These are phyloP conservation scores for Astropecten irregularis DNA, from an alignment of 53 echinoderm and acorn worm genomes.

Conservation along the genomic window DNA sequence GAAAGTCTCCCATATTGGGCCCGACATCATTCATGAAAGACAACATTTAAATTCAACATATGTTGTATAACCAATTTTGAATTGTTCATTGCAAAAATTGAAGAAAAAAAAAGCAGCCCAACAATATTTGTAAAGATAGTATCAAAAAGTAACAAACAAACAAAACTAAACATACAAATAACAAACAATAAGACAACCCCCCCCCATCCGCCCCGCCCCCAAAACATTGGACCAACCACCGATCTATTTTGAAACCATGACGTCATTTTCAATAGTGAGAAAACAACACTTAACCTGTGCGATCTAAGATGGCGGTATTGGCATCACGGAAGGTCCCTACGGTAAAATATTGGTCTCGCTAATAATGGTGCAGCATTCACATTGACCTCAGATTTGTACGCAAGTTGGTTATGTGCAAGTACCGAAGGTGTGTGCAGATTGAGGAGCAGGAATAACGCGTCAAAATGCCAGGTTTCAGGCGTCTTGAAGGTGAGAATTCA, in stretches of 20 bases:
- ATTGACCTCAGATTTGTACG: background rate
- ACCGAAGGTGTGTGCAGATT: background rate
- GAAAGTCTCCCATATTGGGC: no score
- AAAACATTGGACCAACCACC: constrained; percentile 21
- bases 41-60: no score
- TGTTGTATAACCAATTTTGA: no score
- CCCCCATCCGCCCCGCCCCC: no score
- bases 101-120: no score
- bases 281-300: background rate
- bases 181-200: no score
- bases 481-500: constrained; percentile 9
- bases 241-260: background rate
- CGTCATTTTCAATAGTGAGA: constrained; percentile 40
- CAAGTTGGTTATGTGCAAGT: background rate
- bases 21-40: no score
- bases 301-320: constrained; percentile 38
- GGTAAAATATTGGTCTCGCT: constrained; percentile 24
- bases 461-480: constrained; percentile 41
- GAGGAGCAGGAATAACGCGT: background rate
- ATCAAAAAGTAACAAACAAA: no score
- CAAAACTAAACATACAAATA: no score
- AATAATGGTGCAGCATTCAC: background rate
- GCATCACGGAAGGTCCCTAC: background rate
- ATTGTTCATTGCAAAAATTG: no score
- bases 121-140: no score